phyloP scores from a whole-genome alignment of 2,888 invertebrate genomes.

The Endomychus coccineus region DNA sequence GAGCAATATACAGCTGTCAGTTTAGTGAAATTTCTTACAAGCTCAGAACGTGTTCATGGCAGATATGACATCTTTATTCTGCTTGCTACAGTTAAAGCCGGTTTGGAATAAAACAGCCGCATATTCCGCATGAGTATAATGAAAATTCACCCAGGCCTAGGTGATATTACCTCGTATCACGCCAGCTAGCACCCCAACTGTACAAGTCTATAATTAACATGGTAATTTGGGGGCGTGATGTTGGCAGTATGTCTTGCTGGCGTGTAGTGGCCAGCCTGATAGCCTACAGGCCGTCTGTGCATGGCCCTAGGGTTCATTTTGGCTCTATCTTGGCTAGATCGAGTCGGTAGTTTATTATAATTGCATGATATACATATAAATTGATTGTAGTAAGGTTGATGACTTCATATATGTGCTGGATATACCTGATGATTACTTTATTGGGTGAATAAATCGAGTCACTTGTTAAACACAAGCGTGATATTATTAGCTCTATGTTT shows the following conservation, averaged over 20 bases:
- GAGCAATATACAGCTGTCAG: too few relatives aligned
- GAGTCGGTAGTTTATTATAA: constrained; percentile 27
- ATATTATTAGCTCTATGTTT: constrained; percentile 4
- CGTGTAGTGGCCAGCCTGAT: constrained; percentile 42
- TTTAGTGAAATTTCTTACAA: too few relatives aligned
- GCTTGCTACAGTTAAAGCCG: too few relatives aligned
- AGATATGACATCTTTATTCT: too few relatives aligned
- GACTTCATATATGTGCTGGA: constrained; percentile 37
- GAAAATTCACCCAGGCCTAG: too few relatives aligned
- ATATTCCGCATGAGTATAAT: too few relatives aligned
- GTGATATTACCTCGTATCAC: constrained; percentile 38
- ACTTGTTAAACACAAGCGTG: constrained; percentile 11
- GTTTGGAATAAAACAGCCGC: too few relatives aligned
- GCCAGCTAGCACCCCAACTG: constrained; percentile 36
- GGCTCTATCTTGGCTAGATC: constrained; percentile 23
- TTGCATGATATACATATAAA: constrained; percentile 46
- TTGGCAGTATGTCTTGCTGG: constrained; percentile 43
- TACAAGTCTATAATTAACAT: constrained; percentile 43
- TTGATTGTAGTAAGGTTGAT: constrained; percentile 44
- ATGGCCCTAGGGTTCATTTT: constrained; percentile 30
- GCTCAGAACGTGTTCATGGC: too few relatives aligned
- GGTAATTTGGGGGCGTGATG: constrained; percentile 46
- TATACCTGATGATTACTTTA: constrained; percentile 34
- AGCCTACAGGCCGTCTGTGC: constrained; percentile 2
- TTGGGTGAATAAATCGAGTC: constrained; percentile 23